Percentiles rank a stretch among this genome's conserved stretches.
Evolutionary conservation across 2,113 vertebrate genomes (phyloP).

Genomic region (Nasalis larvatus): DNA sequence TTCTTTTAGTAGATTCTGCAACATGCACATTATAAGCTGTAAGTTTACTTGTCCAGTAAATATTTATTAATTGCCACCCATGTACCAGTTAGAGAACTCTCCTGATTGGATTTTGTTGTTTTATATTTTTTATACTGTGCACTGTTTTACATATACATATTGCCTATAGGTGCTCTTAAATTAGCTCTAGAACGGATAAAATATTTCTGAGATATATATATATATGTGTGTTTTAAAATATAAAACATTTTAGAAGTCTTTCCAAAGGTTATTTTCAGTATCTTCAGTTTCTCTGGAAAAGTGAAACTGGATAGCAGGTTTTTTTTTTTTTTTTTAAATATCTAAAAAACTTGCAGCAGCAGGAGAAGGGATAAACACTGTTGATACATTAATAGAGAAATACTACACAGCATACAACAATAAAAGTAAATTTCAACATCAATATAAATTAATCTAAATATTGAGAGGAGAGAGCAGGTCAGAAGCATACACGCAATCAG

Average conservation of each 20-base stretch:
- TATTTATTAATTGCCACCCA: background rate
- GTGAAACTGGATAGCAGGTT: background rate
- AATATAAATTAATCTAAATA: conserved; percentile 6
- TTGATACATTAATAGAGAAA: background rate
- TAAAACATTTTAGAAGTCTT: conserved; percentile 1
- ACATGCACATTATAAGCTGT: background rate
- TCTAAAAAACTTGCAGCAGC: background rate
- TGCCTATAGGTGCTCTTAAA: background rate
- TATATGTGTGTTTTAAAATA: background rate
- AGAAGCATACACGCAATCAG: background rate
- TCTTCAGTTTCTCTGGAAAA: background rate
- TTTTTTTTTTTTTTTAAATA: background rate
- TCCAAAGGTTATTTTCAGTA: background rate
- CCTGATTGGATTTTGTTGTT: conserved; percentile 9
- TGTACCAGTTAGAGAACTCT: background rate
- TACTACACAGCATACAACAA: background rate
- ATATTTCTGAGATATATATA: background rate
- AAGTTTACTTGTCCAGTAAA: background rate
- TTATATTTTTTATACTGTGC: background rate
- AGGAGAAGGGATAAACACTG: background rate
- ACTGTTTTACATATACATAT: background rate
- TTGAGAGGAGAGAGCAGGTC: background rate
- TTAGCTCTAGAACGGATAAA: background rate
- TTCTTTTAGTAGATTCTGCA: background rate
- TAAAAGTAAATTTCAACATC: background rate